These are phyloP conservation scores for Sylvicapra grimmia DNA, from an alignment of 2,113 vertebrate genomes.

Conservation along the genomic window DNA sequence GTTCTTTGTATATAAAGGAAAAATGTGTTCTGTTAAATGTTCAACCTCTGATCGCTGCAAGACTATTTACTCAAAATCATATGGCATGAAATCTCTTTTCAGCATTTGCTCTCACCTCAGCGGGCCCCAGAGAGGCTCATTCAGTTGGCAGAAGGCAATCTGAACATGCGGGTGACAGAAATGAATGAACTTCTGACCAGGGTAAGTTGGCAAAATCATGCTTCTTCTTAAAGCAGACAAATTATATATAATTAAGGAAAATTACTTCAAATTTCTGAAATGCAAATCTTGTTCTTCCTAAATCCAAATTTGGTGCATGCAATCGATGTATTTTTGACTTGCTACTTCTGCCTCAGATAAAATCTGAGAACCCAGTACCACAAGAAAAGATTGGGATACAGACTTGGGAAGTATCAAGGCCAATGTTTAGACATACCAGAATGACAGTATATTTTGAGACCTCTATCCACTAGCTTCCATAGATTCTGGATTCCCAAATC, in stretches of 20 bases:
- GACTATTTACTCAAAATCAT: background rate
- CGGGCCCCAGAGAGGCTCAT: conserved; percentile 93
- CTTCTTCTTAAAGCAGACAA: background rate
- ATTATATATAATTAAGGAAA: background rate
- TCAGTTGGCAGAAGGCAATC: conserved; percentile 90
- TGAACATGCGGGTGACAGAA: conserved; percentile 91
- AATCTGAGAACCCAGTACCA: background rate
- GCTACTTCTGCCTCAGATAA: background rate
- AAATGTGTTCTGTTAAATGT: background rate
- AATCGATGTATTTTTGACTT: background rate
- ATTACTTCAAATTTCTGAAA: background rate
- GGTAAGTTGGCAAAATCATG: conserved; percentile 77
- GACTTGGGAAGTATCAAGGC: background rate
- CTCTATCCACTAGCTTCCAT: background rate
- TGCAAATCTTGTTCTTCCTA: background rate
- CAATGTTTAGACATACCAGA: background rate
- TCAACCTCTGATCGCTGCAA: background rate
- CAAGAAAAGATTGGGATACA: background rate
- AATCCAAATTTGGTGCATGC: background rate
- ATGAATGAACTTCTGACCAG: conserved; percentile 96
- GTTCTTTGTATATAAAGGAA: background rate
- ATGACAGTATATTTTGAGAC: background rate
- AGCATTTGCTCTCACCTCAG: conserved; percentile 98
- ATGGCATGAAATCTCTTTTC: conserved; percentile 68
- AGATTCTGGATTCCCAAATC: background rate